phyloP scores from a whole-genome alignment of 2,113 vertebrate species.

The Atlantisia rogersi region DNA sequence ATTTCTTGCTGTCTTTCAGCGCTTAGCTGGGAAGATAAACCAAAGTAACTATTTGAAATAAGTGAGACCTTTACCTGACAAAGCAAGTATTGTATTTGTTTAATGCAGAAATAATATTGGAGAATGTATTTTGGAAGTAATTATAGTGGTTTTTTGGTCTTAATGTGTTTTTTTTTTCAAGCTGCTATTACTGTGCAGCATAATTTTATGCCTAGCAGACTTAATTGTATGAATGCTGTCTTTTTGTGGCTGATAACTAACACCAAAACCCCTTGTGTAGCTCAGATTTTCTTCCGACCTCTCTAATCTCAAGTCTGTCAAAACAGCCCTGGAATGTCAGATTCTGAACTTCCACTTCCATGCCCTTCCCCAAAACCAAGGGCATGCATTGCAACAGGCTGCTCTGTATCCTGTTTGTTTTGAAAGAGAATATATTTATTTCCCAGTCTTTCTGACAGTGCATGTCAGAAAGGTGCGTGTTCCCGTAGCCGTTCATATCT shows the following conservation, averaged over 20 bases:
- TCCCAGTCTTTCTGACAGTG: background rate
- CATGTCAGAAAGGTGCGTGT: background rate
- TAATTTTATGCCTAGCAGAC: background rate
- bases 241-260: background rate
- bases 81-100: background rate
- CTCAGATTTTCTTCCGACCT: background rate
- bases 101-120: background rate
- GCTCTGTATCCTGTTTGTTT: background rate
- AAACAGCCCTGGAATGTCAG: background rate
- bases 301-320: background rate
- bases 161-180: background rate
- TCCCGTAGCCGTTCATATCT: background rate
- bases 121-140: background rate
- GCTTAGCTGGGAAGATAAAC: background rate
- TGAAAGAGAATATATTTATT: background rate
- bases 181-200: background rate
- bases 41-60: background rate
- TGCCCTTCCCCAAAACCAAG: background rate
- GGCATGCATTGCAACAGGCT: background rate
- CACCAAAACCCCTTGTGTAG: background rate
- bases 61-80: background rate
- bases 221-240: background rate
- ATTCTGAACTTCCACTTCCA: slow-evolving; percentile 12
- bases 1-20: background rate
- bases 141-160: background rate